Conservation (phyloP, 2,888 invertebrate species). For the Scaptomyza reducta region DNA sequence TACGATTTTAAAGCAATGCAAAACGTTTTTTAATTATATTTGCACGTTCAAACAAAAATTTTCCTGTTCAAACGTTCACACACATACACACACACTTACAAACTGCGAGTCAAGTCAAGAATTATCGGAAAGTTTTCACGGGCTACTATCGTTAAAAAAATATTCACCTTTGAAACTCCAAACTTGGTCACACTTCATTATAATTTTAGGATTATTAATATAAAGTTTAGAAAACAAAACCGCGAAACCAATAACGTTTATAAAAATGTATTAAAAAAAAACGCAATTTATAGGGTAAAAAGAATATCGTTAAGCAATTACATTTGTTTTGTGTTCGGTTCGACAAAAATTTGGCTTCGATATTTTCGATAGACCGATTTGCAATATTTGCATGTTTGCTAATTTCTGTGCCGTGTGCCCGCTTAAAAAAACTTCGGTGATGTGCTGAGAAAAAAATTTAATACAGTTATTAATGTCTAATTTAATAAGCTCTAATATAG, state of each 20-base stretch:
- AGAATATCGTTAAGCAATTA: neutral
- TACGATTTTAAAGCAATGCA: neutral
- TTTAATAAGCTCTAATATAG: neutral
- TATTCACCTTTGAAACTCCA: conserved; percentile 2
- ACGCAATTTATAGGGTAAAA: neutral
- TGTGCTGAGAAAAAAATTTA: neutral
- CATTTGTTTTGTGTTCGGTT: neutral
- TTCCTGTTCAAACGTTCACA: conserved; percentile 25
- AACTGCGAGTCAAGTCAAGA: conserved; percentile 18
- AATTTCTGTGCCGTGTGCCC: conserved; percentile 45
- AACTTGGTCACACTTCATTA: conserved; percentile 11
- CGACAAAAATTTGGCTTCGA: conserved; percentile 1
- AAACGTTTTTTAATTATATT: neutral
- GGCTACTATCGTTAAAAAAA: conserved; percentile 7
- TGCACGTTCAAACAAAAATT: conserved; percentile 15
- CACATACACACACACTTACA: conserved; percentile 19
- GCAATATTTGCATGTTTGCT: conserved; percentile 11
- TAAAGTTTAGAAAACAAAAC: neutral
- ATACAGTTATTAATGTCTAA: neutral
- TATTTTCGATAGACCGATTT: conserved; percentile 34
- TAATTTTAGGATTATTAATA: neutral
- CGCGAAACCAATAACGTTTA: too few species aligned
- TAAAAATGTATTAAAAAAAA: too few species aligned
- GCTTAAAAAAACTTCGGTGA: conserved; percentile 32
- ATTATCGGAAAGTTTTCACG: conserved; percentile 12